phyloP scores from a whole-genome alignment of 2,113 vertebrate species.

The Edolisoma coerulescens region DNA sequence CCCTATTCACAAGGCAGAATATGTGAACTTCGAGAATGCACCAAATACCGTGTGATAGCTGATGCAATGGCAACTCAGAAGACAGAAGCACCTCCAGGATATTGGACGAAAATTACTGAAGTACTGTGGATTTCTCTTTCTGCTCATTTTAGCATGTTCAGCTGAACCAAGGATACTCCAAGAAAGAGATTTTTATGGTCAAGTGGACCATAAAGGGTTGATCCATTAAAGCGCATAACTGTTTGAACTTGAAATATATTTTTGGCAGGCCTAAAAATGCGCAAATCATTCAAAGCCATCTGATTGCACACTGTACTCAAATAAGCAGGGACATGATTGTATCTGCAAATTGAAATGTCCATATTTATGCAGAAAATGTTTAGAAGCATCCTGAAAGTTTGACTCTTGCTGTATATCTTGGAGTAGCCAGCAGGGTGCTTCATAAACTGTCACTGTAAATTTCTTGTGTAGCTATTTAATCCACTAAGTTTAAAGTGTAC shows the following conservation, averaged over 20 bases:
- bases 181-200: background rate
- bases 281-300: background rate
- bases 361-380: background rate
- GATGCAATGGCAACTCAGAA: background rate
- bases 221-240: background rate
- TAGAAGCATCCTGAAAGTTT: conserved; percentile 24
- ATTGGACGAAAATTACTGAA: background rate
- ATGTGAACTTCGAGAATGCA: background rate
- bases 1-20: background rate
- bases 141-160: background rate
- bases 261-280: conserved; percentile 19
- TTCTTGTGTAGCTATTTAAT: conserved; percentile 51
- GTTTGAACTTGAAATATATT: background rate
- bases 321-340: background rate
- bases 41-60: background rate
- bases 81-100: background rate
- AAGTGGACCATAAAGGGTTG: background rate
- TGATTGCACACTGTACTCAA: background rate
- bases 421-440: conserved; percentile 41
- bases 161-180: background rate
- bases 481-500: background rate
- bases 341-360: background rate
- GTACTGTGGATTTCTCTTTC: background rate
- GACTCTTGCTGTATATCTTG: conserved; percentile 54
- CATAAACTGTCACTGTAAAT: conserved; percentile 33